A percentile compares a stretch with the other conserved stretches of the same genome.
phyloP scores from a whole-genome alignment of 2,113 vertebrate genomes.

The Periophthalmus modestus region DNA sequence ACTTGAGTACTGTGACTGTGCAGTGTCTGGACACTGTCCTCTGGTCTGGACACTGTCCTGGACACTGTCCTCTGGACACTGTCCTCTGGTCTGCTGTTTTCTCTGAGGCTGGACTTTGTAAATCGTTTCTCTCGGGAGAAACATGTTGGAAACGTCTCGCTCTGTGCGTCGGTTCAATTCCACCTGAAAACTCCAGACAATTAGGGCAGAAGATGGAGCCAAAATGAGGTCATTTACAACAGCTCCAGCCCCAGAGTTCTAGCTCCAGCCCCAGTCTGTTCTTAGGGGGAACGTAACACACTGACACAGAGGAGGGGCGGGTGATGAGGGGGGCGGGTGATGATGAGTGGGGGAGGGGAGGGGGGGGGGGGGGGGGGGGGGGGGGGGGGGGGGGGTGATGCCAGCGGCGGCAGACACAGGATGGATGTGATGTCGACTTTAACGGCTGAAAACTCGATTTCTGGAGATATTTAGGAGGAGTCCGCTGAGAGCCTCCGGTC shows the following conservation, averaged over 20 bases:
- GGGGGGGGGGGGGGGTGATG: slow-evolving; percentile 22
- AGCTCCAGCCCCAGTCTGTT: slow-evolving; percentile 10
- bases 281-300: slow-evolving; percentile 53
- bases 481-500: slow-evolving; percentile 34
- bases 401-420: slow-evolving; percentile 38
- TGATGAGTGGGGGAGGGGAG: no score
- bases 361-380: no score
- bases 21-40: not conserved
- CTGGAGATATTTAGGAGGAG: slow-evolving; percentile 54
- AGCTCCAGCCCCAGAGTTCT: no score
- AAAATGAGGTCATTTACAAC: slow-evolving; percentile 58
- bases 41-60: no score
- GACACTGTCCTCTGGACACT: no score
- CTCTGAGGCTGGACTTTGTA: slow-evolving; percentile 61
- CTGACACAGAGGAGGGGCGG: slow-evolving; percentile 48
- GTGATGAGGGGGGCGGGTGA: no score
- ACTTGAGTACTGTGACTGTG: no score
- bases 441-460: slow-evolving; percentile 58
- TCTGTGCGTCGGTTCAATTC: slow-evolving; percentile 62
- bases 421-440: slow-evolving; percentile 38
- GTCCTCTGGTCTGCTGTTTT: no score
- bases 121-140: slow-evolving; percentile 62
- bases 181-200: slow-evolving; percentile 72
- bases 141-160: slow-evolving; percentile 63
- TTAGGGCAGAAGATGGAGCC: slow-evolving; percentile 68